Evolutionary conservation across 2,797 vertebrate species (phyloP).

Genomic region (Pachyuromys duprasi): DNA sequence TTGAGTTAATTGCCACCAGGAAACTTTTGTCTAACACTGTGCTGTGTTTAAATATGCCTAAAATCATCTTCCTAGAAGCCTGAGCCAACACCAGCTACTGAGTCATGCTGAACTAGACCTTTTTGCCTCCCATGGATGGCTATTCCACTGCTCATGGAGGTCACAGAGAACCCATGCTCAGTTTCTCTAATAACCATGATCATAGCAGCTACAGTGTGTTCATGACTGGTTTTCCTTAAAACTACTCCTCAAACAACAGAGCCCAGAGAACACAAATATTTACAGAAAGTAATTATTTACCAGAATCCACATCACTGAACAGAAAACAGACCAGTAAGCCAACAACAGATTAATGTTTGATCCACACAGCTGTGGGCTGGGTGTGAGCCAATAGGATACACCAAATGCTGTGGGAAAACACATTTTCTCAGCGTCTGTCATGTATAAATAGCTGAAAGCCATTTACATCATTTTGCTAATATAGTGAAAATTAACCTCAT

Average conservation of each 20-base stretch:
- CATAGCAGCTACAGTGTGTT: not conserved
- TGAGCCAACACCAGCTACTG: not conserved
- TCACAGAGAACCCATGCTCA: not conserved
- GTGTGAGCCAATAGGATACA: not conserved
- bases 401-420: not conserved
- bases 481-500: not conserved
- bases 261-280: not conserved
- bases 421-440: not conserved
- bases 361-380: too few species aligned
- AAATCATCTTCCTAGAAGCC: not conserved
- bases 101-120: not conserved
- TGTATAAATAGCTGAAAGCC: not conserved
- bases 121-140: not conserved
- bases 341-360: not conserved
- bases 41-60: not conserved
- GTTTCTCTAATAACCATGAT: not conserved
- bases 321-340: not conserved
- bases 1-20: not conserved
- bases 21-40: not conserved
- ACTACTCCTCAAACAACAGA: not conserved
- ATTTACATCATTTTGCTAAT: not conserved
- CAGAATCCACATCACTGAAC: not conserved
- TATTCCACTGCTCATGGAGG: not conserved
- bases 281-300: not conserved
- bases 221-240: not conserved